These are phyloP conservation scores for Sylvicola cinctus DNA, from an alignment of 2,888 invertebrate genomes.

Conservation along the genomic window DNA sequence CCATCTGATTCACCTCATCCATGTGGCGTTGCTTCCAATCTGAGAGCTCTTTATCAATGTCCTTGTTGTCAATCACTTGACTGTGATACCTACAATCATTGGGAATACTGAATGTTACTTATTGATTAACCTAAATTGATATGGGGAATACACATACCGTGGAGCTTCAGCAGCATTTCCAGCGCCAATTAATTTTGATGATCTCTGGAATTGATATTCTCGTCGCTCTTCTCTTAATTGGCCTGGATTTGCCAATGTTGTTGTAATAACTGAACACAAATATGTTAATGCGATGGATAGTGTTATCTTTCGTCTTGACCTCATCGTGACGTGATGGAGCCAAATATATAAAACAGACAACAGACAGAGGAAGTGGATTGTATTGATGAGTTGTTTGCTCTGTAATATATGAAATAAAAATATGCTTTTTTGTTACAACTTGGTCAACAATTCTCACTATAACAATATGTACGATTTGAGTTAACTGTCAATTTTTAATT, in stretches of 20 bases:
- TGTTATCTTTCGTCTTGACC: constrained; percentile 4
- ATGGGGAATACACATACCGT: background rate
- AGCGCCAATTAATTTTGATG: background rate
- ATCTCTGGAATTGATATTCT: constrained; percentile 3
- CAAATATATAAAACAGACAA: too few species aligned
- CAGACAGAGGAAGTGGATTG: too few species aligned
- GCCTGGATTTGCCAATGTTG: background rate
- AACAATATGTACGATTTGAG: too few species aligned
- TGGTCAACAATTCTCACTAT: too few species aligned
- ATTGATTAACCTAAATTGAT: background rate
- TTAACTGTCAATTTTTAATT: too few species aligned
- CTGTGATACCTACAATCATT: constrained; percentile 1
- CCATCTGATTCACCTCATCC: constrained; percentile 17
- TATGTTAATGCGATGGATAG: background rate
- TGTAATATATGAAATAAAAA: too few species aligned
- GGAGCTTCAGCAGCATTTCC: background rate
- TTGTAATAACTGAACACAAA: constrained; percentile 1
- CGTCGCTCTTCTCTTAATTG: constrained; percentile 2
- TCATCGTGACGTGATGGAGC: constrained; percentile 1
- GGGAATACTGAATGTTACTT: background rate
- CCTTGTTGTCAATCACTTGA: constrained; percentile 2
- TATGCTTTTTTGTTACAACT: too few species aligned
- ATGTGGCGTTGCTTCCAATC: constrained; percentile 17
- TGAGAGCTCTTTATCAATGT: constrained; percentile 9
- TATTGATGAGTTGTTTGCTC: too few species aligned